phyloP scores from a whole-genome alignment of 2,797 vertebrate species.

The Benthosema pterotum region DNA sequence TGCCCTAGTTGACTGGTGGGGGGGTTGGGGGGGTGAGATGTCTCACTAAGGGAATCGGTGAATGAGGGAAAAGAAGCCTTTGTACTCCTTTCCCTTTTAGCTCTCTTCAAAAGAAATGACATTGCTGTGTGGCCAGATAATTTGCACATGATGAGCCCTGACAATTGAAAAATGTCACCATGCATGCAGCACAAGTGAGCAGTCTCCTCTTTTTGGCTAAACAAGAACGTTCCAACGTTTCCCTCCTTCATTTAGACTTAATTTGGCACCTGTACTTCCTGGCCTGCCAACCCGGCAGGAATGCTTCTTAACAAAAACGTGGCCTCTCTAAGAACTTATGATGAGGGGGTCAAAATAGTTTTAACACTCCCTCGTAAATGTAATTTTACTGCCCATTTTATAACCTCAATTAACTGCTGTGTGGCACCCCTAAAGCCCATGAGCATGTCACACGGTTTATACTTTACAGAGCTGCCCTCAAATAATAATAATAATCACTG shows the following conservation, averaged over 20 bases:
- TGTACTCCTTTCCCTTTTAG: constrained; percentile 45
- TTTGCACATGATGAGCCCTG: constrained; percentile 52
- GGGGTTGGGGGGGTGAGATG: constrained; percentile 47
- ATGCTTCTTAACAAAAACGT: constrained; percentile 54
- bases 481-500: constrained; percentile 1
- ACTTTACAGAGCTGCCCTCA: neutral
- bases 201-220: constrained; percentile 46
- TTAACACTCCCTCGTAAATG: constrained; percentile 58
- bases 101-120: constrained; percentile 54
- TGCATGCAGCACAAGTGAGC: constrained; percentile 37
- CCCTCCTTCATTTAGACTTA: constrained; percentile 8
- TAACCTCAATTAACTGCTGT: neutral
- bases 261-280: constrained; percentile 21
- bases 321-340: constrained; percentile 61
- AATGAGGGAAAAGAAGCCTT: constrained; percentile 51
- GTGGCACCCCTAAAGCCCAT: neutral
- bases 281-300: constrained; percentile 23
- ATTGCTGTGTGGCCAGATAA: constrained; percentile 55
- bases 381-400: neutral
- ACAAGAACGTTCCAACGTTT: constrained; percentile 50
- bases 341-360: constrained; percentile 72
- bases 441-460: neutral
- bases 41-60: constrained; percentile 52
- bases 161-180: constrained; percentile 50
- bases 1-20: constrained; percentile 69